Evolutionary conservation across 2,888 invertebrate genomes (phyloP), one percentile per base, ranked within the genome.

Genomic region (Aporophyla nigra): DNA sequence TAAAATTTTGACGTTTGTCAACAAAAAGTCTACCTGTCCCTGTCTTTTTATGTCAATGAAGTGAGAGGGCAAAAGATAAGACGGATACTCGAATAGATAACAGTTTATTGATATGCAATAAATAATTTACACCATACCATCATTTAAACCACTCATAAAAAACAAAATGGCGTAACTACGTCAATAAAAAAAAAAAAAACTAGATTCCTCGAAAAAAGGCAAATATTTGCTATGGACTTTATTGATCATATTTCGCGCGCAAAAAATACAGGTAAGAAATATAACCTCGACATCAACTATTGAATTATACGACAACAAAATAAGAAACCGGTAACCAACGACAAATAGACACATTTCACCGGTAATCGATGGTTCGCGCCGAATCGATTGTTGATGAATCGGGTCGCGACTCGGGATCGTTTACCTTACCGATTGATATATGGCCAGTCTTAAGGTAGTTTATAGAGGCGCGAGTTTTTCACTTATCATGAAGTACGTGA

Each of bases 361-460:
- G 67, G 80, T 82, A 81, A 86, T 81, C 84, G 82, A 87, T 83
- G 74, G 71, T 70, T 79, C 72, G 61, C 59, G 62, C 58, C 69
- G 54, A 83, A 86, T 87, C 87, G 86, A 86, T 83, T 85, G 71
- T 85, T 84, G 86, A 85, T 83, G 86, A 87, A 90, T 90, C 89
- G 89, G 86, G 86, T 84, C 84, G 81, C 77, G 85, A 86, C 79
- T 89, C 83, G 79, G n/a, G 56, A 78, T 81, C 87, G 86, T 87
- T 87, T 87, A 80, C 84, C 78, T 76, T 80, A 65, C 78, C 78
- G 71, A 67, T 80, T 90, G 89, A 90, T 90, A 89, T 88, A 91
- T 87, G 74, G 78, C 74, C 70, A 74, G 74, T 70, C 82, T 83
- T 80, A 78, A 72, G 80, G 83, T 84, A 83, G 78, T 88, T 87